These are phyloP conservation scores for Pan troglodytes DNA, from an alignment of 2,113 vertebrate species.

Conservation along the genomic window NHGRI_mPanTro3-v2.1_pri NC_072411.2:134163501-134164000, in stretches of 20 bases:
- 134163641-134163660: not conserved
- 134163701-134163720: not conserved
- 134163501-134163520: not conserved
- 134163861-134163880: not conserved
- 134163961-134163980: not conserved
- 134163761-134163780: not conserved
- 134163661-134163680: not conserved
- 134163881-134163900: not conserved
- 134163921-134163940: too few relatives aligned
- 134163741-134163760: not conserved
- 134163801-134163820: not conserved
- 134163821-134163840: not conserved
- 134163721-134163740: not conserved
- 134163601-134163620: not conserved
- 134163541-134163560: not conserved
- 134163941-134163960: not conserved
- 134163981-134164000: not conserved
- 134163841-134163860: not conserved
- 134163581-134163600: not conserved
- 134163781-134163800: not conserved
- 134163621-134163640: not conserved
- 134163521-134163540: not conserved
- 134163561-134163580: not conserved
- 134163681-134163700: not conserved
- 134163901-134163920: accelerated